A percentile compares a stretch with the other conserved stretches of the same genome.
Conservation (phyloP, 1,140 invertebrate genomes). For the Drosophila pseudoobscura region DNA sequence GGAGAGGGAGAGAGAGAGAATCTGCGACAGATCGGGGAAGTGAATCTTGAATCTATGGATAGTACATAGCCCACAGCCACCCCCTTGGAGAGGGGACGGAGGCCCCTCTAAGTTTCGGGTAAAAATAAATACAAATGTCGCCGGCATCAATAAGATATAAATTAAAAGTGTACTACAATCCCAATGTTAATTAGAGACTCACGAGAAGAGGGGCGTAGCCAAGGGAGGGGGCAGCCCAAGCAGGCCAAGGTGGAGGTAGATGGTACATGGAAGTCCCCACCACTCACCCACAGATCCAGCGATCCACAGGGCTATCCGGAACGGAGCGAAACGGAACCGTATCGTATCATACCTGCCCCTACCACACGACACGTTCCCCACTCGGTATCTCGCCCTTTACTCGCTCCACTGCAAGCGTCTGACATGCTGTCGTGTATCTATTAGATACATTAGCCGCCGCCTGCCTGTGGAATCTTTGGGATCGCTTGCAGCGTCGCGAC, state of each 20-base stretch:
- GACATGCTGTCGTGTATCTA: constrained; percentile 78
- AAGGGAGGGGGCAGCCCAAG: too few species aligned
- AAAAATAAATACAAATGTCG: constrained; percentile 82
- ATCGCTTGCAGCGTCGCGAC: constrained; percentile 24
- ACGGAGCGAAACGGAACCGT: too few species aligned
- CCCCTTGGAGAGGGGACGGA: background rate
- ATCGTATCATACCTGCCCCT: constrained; percentile 1
- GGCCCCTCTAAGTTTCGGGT: constrained; percentile 26
- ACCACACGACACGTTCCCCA: too few species aligned
- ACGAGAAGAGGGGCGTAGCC: constrained; percentile 51
- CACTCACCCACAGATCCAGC: too few species aligned
- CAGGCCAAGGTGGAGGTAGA: too few species aligned
- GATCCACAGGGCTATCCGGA: too few species aligned
- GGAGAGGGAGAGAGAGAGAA: background rate
- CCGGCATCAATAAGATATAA: constrained; percentile 81
- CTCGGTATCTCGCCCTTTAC: background rate
- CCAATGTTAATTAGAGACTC: constrained; percentile 78
- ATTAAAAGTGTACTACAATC: constrained; percentile 80
- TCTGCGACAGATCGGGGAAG: constrained; percentile 40
- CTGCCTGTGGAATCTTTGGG: constrained; percentile 28
- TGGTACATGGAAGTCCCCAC: too few species aligned
- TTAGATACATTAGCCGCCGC: constrained; percentile 78
- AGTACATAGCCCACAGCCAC: constrained; percentile 34
- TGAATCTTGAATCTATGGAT: constrained; percentile 33
- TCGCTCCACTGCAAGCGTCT: constrained; percentile 57